phyloP scores from a whole-genome alignment of 64 coral and sea anemone species.

The Pocillopora damicornis region DNA sequence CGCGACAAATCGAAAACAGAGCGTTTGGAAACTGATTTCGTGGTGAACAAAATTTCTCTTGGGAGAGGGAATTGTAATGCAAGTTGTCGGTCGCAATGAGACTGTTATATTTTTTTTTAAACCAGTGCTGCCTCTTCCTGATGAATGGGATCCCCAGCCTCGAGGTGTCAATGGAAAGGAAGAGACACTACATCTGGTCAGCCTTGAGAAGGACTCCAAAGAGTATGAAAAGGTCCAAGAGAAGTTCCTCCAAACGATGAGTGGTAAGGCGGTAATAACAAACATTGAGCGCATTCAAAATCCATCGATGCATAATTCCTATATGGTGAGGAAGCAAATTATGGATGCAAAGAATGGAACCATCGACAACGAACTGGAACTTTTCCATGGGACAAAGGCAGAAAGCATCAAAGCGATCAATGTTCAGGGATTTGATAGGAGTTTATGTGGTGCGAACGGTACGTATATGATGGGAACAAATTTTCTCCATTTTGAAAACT shows the following conservation, averaged over 20 bases:
- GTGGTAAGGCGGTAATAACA: slow-evolving; percentile 7
- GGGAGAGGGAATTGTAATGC: neutral
- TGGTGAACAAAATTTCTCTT: neutral
- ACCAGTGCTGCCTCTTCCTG: slow-evolving; percentile 29
- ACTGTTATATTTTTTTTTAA: neutral
- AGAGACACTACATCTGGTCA: neutral
- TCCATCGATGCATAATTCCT: slow-evolving; percentile 19
- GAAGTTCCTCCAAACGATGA: neutral
- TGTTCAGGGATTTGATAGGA: slow-evolving; percentile 48
- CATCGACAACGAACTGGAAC: slow-evolving; percentile 17
- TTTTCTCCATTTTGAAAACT: no score
- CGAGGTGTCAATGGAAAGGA: slow-evolving; percentile 6
- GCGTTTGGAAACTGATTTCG: no score
- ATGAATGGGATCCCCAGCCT: slow-evolving; percentile 35
- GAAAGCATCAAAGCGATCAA: slow-evolving; percentile 38
- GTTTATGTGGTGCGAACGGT: slow-evolving; percentile 38
- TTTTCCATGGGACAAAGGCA: slow-evolving; percentile 51
- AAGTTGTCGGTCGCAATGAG: neutral
- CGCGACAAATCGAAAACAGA: no score
- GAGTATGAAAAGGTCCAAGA: slow-evolving; percentile 31
- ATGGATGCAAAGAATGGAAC: slow-evolving; percentile 44
- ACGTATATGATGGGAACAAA: neutral
- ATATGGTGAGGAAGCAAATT: slow-evolving; percentile 35
- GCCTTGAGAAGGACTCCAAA: neutral
- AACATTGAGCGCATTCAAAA: slow-evolving; percentile 61